Conservation (phyloP, 2,888 invertebrate genomes). For the Tolmerus cingulatus region DNA sequence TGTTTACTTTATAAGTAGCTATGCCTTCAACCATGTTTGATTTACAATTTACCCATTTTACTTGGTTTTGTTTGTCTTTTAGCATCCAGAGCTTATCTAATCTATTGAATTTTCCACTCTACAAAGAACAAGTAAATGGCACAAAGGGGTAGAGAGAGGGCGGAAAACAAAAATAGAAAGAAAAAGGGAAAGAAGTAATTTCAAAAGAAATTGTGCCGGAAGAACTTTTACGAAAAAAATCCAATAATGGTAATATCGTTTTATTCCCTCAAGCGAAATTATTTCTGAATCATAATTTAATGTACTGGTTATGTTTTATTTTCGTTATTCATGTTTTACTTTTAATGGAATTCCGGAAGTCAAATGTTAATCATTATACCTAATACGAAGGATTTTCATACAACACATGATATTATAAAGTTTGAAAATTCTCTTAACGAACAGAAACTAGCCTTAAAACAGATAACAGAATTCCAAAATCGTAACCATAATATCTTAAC, state of each 20-base stretch:
- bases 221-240: not conserved
- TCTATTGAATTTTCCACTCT: not conserved
- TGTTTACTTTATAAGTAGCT: not conserved
- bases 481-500: too few relatives aligned
- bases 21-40: not conserved
- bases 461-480: not conserved
- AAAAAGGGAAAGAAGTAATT: not conserved
- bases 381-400: not conserved
- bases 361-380: not conserved
- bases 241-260: not conserved
- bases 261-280: not conserved
- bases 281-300: not conserved
- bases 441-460: not conserved
- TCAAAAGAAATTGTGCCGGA: not conserved
- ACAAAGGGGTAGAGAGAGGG: not conserved
- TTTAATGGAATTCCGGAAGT: not conserved
- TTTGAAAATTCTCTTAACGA: not conserved
- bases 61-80: not conserved
- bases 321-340: not conserved
- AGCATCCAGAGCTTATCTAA: not conserved
- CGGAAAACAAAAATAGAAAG: not conserved
- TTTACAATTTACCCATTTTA: not conserved
- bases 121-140: not conserved
- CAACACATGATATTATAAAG: not conserved
- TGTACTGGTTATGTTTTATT: not conserved